A percentile compares a stretch with the other conserved stretches of the same genome.
Conservation (phyloP, 2,113 vertebrate genomes). For the Ceratotherium simum region DNA sequence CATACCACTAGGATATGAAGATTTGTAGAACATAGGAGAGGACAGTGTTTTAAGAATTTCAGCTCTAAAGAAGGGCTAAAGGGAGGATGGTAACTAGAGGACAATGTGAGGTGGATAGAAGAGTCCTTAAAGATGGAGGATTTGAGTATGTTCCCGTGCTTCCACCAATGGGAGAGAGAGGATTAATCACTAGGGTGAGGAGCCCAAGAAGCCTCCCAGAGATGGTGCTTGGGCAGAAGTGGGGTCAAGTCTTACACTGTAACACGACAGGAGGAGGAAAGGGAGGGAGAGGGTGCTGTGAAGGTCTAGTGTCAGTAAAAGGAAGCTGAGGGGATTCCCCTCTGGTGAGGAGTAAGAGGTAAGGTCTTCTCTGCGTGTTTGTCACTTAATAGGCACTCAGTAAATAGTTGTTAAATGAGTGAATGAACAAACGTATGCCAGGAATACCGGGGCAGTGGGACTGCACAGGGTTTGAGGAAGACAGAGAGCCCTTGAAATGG, state of each 20-base stretch:
- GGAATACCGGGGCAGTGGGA: rapidly evolving
- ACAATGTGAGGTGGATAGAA: rapidly evolving
- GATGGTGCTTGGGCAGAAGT: rapidly evolving
- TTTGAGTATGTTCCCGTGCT: too few relatives aligned
- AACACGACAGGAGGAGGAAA: rapidly evolving
- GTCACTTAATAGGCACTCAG: rapidly evolving
- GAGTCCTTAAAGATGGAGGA: background rate
- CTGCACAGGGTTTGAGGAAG: background rate
- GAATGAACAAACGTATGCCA: rapidly evolving
- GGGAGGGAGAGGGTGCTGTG: too few relatives aligned
- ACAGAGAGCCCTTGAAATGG: rapidly evolving
- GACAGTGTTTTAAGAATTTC: rapidly evolving
- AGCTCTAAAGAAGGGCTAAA: background rate
- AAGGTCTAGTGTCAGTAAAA: rapidly evolving
- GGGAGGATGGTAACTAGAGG: too few relatives aligned
- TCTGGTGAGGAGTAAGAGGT: background rate
- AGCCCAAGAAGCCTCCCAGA: background rate
- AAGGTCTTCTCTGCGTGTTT: background rate
- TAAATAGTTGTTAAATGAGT: rapidly evolving
- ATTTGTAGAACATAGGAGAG: background rate
- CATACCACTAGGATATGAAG: rapidly evolving
- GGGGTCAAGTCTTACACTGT: rapidly evolving
- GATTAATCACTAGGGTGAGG: rapidly evolving
- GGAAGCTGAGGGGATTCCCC: rapidly evolving
- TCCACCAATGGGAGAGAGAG: rapidly evolving